Evolutionary conservation across 2,113 vertebrate species (phyloP).

Genomic region (Condylura cristata): DNA sequence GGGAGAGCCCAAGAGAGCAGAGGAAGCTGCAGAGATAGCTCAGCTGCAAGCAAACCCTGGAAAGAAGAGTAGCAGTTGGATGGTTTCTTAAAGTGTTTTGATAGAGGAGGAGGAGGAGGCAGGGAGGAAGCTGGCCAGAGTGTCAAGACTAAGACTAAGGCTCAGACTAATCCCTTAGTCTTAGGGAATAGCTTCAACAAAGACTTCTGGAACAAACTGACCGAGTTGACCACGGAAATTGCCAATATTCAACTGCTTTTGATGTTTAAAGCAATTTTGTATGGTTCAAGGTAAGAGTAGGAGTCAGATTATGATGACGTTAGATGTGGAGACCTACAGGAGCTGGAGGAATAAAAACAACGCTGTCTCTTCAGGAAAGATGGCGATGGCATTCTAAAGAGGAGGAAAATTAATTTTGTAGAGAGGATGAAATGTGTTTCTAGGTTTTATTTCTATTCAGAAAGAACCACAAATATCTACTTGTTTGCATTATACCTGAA

Average conservation of each 20-base stretch:
- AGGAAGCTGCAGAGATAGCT: background rate
- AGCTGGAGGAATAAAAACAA: background rate
- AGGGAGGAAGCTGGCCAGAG: background rate
- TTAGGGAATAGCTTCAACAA: background rate
- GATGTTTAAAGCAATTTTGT: background rate
- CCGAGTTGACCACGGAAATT: background rate
- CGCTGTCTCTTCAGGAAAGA: background rate
- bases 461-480: background rate
- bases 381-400: conserved; percentile 10
- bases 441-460: background rate
- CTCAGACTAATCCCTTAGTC: no score
- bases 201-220: background rate
- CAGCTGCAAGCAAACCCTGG: background rate
- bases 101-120: accelerated
- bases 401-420: background rate
- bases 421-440: background rate
- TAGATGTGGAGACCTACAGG: background rate
- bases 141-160: background rate
- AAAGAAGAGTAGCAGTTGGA: background rate
- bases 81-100: background rate
- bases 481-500: background rate
- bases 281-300: background rate
- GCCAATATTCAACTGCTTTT: background rate
- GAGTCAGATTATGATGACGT: background rate
- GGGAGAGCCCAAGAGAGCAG: background rate